phyloP scores from a whole-genome alignment of 2,888 invertebrate species.

The Malthinus seriepunctatus region DNA sequence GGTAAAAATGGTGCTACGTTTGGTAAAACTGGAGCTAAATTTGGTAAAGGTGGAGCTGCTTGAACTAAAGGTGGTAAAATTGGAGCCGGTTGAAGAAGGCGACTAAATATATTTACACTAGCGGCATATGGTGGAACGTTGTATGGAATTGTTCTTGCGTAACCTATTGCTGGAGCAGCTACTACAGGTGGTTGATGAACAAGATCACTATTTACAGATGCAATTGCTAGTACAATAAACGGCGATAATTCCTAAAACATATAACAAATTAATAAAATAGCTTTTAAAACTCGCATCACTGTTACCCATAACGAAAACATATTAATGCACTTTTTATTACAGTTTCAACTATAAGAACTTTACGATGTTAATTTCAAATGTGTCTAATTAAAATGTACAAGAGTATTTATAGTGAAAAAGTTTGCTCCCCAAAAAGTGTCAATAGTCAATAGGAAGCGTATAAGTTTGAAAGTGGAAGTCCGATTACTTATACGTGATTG shows the following conservation, averaged over 20 bases:
- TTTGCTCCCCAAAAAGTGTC: slow-evolving; percentile 14
- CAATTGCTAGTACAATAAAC: not conserved
- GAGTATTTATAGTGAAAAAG: slow-evolving; percentile 28
- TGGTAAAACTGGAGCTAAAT: slow-evolving; percentile 34
- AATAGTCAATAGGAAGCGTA: slow-evolving; percentile 17
- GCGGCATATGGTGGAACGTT: slow-evolving; percentile 66
- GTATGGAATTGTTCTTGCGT: slow-evolving; percentile 61
- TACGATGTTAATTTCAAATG: not conserved
- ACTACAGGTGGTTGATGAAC: slow-evolving; percentile 11
- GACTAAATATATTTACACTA: slow-evolving; percentile 62
- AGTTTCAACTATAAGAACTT: not conserved
- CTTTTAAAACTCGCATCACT: not conserved
- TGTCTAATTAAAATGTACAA: not conserved
- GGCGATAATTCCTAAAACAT: not conserved
- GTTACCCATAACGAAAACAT: slow-evolving; percentile 1
- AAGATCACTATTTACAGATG: slow-evolving; percentile 3
- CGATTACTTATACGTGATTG: slow-evolving; percentile 14
- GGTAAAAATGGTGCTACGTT: not conserved
- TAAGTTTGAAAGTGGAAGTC: slow-evolving; percentile 21
- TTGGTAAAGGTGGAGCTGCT: slow-evolving; percentile 55
- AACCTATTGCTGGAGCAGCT: slow-evolving; percentile 41
- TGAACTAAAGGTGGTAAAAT: slow-evolving; percentile 5
- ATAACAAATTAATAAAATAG: not conserved
- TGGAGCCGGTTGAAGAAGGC: slow-evolving; percentile 27
- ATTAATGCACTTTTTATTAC: not conserved